Conservation (phyloP, 2,797 vertebrate genomes). For the Balearica regulorum region DNA sequence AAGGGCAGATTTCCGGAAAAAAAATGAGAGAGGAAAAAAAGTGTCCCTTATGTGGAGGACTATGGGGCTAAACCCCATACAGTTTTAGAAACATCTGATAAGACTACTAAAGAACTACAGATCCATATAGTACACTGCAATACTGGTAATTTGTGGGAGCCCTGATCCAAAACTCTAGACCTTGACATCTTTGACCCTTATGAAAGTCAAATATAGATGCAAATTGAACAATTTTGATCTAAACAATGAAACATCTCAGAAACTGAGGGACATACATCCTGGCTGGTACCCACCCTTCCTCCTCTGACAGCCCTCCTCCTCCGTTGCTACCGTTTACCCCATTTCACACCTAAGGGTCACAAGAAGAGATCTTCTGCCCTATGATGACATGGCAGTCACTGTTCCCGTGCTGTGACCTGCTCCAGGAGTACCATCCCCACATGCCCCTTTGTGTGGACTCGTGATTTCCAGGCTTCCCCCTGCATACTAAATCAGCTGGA, state of each 20-base stretch:
- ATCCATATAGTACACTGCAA: background rate
- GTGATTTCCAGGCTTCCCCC: background rate
- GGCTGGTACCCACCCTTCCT: background rate
- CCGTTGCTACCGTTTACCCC: background rate
- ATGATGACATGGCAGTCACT: accelerated
- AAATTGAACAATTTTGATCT: background rate
- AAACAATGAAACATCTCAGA: background rate
- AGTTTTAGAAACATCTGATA: background rate
- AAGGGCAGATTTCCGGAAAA: background rate
- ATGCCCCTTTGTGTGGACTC: accelerated
- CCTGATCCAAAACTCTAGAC: background rate
- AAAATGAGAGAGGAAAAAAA: accelerated
- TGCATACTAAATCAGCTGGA: background rate
- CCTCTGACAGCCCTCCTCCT: background rate
- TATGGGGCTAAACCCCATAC: background rate
- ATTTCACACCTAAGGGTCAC: background rate
- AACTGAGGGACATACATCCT: background rate
- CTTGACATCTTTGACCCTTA: background rate
- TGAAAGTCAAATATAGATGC: background rate
- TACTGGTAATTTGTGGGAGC: background rate
- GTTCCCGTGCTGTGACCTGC: background rate
- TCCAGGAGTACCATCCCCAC: background rate
- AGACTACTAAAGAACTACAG: background rate
- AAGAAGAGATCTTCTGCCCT: background rate
- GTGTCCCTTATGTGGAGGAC: background rate